Conservation (phyloP, 2,888 invertebrate genomes). For the Hartigia nigra region DNA sequence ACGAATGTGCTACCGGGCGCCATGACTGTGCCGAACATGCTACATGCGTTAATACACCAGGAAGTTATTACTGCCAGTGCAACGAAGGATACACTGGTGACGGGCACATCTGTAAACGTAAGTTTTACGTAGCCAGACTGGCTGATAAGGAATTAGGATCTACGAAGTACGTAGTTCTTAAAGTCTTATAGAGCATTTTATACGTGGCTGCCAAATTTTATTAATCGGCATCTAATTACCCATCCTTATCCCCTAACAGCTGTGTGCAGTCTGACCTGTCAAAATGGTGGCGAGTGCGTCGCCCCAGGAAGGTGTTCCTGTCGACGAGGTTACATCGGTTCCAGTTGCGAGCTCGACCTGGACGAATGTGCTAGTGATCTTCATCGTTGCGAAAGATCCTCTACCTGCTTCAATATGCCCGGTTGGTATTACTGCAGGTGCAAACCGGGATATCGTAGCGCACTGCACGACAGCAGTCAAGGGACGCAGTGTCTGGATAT, state of each 20-base stretch:
- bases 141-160: not conserved
- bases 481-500: constrained; percentile 79
- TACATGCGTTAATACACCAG: constrained; percentile 83
- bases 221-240: not conserved
- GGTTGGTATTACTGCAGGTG: constrained; percentile 93
- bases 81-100: constrained; percentile 80
- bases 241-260: constrained; percentile 68
- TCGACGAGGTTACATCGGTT: constrained; percentile 83
- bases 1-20: constrained; percentile 80
- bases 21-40: constrained; percentile 83
- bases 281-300: constrained; percentile 85
- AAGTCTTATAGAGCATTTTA: too few species aligned
- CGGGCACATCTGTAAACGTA: constrained; percentile 84
- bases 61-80: constrained; percentile 83
- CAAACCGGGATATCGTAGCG: constrained; percentile 79
- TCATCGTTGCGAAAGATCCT: constrained; percentile 80
- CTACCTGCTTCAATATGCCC: constrained; percentile 87
- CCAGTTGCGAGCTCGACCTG: constrained; percentile 86
- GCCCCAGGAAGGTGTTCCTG: constrained; percentile 84
- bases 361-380: constrained; percentile 83
- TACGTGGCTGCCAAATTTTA: too few species aligned
- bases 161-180: too few species aligned
- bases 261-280: constrained; percentile 81
- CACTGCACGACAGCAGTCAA: constrained; percentile 69
- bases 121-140: constrained; percentile 34